Evolutionary conservation across 2,797 vertebrate genomes (phyloP).

Genomic region (Liasis olivaceus): DNA sequence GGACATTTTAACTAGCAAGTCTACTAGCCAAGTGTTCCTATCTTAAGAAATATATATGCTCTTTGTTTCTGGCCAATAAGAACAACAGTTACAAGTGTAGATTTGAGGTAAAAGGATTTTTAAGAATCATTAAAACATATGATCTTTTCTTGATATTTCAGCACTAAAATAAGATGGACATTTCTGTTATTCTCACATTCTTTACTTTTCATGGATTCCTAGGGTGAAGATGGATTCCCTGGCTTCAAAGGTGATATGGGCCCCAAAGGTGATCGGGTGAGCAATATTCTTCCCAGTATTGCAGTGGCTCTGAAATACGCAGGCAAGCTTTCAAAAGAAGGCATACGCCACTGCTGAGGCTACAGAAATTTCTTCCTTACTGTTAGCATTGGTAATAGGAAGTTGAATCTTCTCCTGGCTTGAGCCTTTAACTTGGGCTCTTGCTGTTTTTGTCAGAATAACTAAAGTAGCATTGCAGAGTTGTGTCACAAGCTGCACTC

Average conservation of each 20-base stretch:
- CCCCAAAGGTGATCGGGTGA: constrained; percentile 84
- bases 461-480: too few species aligned
- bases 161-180: neutral
- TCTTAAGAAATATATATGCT: neutral
- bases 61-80: neutral
- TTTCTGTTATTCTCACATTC: neutral
- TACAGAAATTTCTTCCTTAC: neutral
- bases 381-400: neutral
- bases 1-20: neutral
- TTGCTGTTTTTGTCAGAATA: too few species aligned
- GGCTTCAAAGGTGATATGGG: constrained; percentile 90
- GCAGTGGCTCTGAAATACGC: neutral
- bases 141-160: neutral
- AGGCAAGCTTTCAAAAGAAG: neutral
- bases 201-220: constrained; percentile 1
- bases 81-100: neutral
- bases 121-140: neutral
- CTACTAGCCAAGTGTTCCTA: neutral
- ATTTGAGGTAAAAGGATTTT: neutral
- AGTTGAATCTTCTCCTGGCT: neutral
- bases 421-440: too few species aligned
- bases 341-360: neutral
- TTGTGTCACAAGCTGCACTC: too few species aligned
- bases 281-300: constrained; percentile 12
- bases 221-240: constrained; percentile 93